Percentiles rank a stretch among this genome's conserved stretches.
These are phyloP conservation scores for Phymastichus coffea DNA, from an alignment of 1,140 invertebrate genomes.

Conservation along the genomic window DNA sequence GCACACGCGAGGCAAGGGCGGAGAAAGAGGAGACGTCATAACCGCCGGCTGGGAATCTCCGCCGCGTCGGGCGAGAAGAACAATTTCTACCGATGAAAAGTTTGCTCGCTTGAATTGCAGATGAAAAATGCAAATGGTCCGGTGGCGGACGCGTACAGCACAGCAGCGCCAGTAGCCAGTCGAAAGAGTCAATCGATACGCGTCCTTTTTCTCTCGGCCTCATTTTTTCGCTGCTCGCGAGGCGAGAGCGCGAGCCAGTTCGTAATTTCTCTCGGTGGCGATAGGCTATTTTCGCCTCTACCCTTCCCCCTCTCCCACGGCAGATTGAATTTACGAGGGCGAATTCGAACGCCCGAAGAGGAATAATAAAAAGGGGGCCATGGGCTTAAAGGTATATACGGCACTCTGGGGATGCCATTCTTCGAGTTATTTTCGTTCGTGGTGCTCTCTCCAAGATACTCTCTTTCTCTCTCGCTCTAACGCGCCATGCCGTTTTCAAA, in stretches of 20 bases:
- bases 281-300: conserved; percentile 19
- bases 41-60: no score
- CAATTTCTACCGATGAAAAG: conserved; percentile 20
- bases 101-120: conserved; percentile 24
- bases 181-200: conserved; percentile 23
- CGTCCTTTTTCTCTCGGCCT: conserved; percentile 1
- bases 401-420: conserved; percentile 44
- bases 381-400: conserved; percentile 45
- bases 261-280: conserved; percentile 10
- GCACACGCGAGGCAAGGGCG: no score
- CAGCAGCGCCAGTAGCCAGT: no score
- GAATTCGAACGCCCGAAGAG: conserved; percentile 13
- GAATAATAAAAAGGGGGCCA: conserved; percentile 38
- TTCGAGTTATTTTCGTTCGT: conserved; percentile 47
- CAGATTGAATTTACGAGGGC: conserved; percentile 40
- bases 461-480: no score
- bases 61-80: conserved; percentile 2
- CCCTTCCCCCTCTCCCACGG: no score
- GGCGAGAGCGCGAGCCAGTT: no score
- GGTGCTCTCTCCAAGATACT: no score
- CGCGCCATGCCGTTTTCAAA: no score
- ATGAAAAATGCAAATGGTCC: conserved; percentile 24
- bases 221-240: neutral
- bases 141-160: conserved; percentile 4
- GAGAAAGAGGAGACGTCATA: no score